phyloP scores from a whole-genome alignment of 64 coral and sea anemone species.

The Pocillopora damicornis region DNA sequence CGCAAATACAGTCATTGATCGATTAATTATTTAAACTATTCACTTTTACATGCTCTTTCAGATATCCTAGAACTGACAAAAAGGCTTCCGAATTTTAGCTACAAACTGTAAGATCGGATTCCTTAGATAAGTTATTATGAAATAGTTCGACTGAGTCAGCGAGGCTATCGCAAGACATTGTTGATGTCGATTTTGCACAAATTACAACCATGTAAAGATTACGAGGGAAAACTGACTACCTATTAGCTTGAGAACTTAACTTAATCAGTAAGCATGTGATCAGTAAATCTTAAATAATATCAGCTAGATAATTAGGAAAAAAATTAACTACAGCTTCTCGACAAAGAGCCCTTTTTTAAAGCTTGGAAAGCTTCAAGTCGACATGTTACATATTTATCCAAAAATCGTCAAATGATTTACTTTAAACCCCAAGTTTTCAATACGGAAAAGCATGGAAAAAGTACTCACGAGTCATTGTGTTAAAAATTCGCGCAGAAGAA shows the following conservation, averaged over 20 bases:
- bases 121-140: neutral
- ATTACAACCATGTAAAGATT: no score
- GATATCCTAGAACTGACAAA: neutral
- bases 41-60: neutral
- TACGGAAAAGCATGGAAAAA: neutral
- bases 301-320: neutral
- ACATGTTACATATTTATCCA: no score
- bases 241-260: neutral
- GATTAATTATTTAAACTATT: conserved; percentile 48
- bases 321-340: neutral
- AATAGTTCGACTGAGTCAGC: no score
- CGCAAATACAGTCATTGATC: neutral
- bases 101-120: neutral
- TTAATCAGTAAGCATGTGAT: neutral
- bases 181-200: no score
- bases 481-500: neutral
- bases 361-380: neutral
- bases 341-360: neutral
- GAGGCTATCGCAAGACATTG: no score
- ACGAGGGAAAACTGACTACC: neutral
- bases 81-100: neutral
- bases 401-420: neutral
- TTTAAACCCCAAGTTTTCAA: neutral
- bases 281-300: no score
- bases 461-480: conserved; percentile 45